Conservation (phyloP, 2,797 vertebrate genomes). For the Uromys caudimaculatus region DNA sequence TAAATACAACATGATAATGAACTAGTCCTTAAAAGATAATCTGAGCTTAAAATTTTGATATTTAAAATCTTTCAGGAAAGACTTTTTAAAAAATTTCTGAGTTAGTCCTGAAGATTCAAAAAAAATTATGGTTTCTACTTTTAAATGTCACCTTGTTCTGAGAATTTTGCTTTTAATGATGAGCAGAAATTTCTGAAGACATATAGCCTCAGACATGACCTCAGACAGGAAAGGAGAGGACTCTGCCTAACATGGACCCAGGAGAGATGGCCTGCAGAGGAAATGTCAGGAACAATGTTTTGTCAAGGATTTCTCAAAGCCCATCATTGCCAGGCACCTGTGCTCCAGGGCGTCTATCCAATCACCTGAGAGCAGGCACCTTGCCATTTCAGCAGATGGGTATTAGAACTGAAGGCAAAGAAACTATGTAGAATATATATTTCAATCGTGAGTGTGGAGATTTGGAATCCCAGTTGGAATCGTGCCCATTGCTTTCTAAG, state of each 20-base stretch:
- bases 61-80: slow-evolving; percentile 45
- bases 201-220: slow-evolving; percentile 17
- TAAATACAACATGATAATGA: slow-evolving; percentile 19
- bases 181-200: slow-evolving; percentile 65
- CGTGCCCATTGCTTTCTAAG: slow-evolving; percentile 47
- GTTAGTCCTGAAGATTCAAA: slow-evolving; percentile 56
- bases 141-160: slow-evolving; percentile 62
- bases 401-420: slow-evolving; percentile 70
- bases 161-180: slow-evolving; percentile 59
- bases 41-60: slow-evolving; percentile 39
- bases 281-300: slow-evolving; percentile 61
- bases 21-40: slow-evolving; percentile 17
- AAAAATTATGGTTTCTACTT: slow-evolving; percentile 55
- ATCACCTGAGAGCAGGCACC: slow-evolving; percentile 73
- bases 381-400: slow-evolving; percentile 77
- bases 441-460: slow-evolving; percentile 62
- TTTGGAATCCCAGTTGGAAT: slow-evolving; percentile 59
- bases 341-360: slow-evolving; percentile 76
- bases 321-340: slow-evolving; percentile 78
- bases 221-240: slow-evolving; percentile 67
- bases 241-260: neutral
- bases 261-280: slow-evolving; percentile 71
- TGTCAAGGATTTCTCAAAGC: slow-evolving; percentile 77
- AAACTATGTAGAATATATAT: neutral
- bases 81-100: neutral